Evolutionary conservation across 2,888 invertebrate genomes (phyloP).

Genomic region (Microplitis manilae): DNA sequence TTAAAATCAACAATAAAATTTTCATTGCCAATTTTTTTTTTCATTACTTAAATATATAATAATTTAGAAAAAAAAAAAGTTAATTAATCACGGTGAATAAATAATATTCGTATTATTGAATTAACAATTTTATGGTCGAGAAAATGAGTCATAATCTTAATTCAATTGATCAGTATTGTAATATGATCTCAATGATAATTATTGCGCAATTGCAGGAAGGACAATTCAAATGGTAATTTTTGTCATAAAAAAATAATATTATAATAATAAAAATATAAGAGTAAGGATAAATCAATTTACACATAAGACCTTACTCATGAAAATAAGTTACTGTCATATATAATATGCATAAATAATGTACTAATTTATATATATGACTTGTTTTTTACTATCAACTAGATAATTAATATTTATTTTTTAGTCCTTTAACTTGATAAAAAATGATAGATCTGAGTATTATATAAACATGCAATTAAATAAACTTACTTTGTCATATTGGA

Average conservation of each 20-base stretch:
- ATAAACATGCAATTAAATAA: neutral
- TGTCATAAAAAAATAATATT: neutral
- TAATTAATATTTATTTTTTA: neutral
- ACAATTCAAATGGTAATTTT: neutral
- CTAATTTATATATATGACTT: constrained; percentile 1
- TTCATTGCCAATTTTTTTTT: neutral
- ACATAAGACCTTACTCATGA: neutral
- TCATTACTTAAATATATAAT: too few relatives aligned
- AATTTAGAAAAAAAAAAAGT: neutral
- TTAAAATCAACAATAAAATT: neutral
- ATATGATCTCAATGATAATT: neutral
- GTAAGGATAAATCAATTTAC: constrained; percentile 17
- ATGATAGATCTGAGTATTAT: neutral
- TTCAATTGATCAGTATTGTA: neutral
- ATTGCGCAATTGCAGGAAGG: neutral
- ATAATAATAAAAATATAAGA: neutral
- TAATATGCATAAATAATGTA: neutral
- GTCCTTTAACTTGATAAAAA: neutral
- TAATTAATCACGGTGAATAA: neutral
- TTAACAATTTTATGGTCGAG: neutral
- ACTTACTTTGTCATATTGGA: neutral
- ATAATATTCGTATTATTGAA: neutral
- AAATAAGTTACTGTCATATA: neutral
- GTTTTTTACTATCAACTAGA: neutral
- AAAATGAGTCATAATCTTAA: neutral